A percentile compares a stretch with the other conserved stretches of the same genome.
Conservation (phyloP, 2,888 invertebrate genomes). For the Cerastis rubricosa region DNA sequence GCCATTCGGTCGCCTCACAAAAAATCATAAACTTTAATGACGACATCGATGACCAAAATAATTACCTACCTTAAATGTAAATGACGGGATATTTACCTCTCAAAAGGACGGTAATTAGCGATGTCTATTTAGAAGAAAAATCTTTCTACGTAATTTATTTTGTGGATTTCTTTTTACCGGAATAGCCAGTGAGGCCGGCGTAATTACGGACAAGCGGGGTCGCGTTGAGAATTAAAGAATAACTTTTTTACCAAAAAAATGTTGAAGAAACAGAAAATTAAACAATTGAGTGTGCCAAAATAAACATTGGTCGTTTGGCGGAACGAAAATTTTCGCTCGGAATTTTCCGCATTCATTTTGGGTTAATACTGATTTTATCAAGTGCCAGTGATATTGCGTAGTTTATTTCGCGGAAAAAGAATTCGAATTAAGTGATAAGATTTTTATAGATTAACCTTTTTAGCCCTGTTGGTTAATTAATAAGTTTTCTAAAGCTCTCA, state of each 20-base stretch:
- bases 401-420: conserved; percentile 18
- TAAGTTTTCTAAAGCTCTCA: neutral
- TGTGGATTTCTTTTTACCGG: conserved; percentile 63
- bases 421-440: neutral
- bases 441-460: neutral
- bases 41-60: conserved; percentile 43
- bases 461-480: no score
- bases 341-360: conserved; percentile 50
- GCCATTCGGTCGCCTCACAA: neutral
- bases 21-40: conserved; percentile 37
- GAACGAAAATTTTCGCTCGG: conserved; percentile 35
- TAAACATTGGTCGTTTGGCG: conserved; percentile 58
- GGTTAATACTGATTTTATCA: conserved; percentile 59
- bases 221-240: conserved; percentile 71
- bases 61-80: conserved; percentile 36
- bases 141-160: conserved; percentile 72
- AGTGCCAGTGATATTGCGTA: conserved; percentile 46
- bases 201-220: conserved; percentile 71
- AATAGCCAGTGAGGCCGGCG: conserved; percentile 68
- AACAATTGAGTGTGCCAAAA: conserved; percentile 64
- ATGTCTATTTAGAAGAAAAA: conserved; percentile 68
- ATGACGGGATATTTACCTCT: conserved; percentile 58
- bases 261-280: conserved; percentile 64
- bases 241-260: conserved; percentile 63
- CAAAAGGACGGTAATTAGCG: conserved; percentile 68